Base-by-base conservation (phyloP, 2,888 invertebrate species). In the Chaetogeoica ovagalla region DNA sequence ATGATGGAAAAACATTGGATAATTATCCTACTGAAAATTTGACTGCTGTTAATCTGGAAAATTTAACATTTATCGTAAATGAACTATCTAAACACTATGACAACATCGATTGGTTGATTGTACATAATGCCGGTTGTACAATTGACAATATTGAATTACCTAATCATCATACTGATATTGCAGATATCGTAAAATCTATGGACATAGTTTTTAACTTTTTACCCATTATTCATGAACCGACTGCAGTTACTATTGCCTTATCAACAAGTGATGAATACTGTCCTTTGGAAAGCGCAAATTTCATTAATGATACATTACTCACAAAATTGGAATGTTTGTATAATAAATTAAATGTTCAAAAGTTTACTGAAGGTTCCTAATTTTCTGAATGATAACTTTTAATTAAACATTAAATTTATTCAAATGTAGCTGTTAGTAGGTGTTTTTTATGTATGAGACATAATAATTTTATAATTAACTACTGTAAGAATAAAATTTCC, bases 261-360 rank as follows among this genome's bases (percentile, higher is more conserved):
- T 96, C 96, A 0, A 92, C 94, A 71, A 90, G 91, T 63, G 96
- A 97, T 85, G 95, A 95, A 83, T 97, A 96, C 85, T 96, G 96
- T 84, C 96, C 96, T 0, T 87, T 89, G 23, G 90, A 93, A 85
- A 93, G 94, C 86, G 95, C 96, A 55, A 92, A 94, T 81, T 87
- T 72, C 68, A 82, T 82, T 59, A 70, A 73, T 30, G 76, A 82
- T n/a, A 57, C 70, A 23, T 71, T 79, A 43, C 55, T 79, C 9
- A 15, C 23, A 71, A 79, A 79, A 43, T 37, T 79, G n/a, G 79
- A 79, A 63, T 79, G 79, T 15, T 71, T 79, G 55, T 79, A 63
- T 57, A 71, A 63, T 63, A 63, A 71, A 57, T 8, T 79, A 48
- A 63, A 79, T 65, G 55, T 79, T 70, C 60, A 71, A 79, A 71